phyloP scores from a whole-genome alignment of 2,113 vertebrate species.

The Crocuta crocuta region DNA sequence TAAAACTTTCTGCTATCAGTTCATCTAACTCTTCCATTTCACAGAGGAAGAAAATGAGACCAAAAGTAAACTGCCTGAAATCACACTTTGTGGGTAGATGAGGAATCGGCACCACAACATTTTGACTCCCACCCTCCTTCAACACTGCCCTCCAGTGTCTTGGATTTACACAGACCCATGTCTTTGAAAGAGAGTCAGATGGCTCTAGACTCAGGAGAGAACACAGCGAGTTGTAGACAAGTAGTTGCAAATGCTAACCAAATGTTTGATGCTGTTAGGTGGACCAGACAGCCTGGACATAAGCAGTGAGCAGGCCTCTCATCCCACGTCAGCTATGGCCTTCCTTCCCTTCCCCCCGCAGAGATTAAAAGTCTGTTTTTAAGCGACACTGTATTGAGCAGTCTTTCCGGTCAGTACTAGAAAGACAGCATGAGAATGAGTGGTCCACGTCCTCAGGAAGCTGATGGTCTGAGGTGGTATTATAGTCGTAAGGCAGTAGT shows the following conservation, averaged over 20 bases:
- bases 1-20: background rate
- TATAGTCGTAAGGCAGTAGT: background rate
- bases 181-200: accelerated
- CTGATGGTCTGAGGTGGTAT: background rate
- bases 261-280: background rate
- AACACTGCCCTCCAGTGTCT: background rate
- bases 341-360: background rate
- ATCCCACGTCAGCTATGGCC: accelerated
- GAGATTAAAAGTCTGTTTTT: background rate
- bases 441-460: background rate
- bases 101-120: background rate
- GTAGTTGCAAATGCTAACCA: background rate
- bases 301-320: background rate
- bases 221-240: background rate
- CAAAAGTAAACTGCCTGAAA: background rate
- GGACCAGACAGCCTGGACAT: background rate
- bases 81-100: background rate
- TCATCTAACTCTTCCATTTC: background rate
- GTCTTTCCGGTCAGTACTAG: background rate
- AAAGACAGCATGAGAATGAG: background rate
- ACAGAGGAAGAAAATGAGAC: background rate
- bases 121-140: accelerated
- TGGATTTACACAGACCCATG: accelerated
- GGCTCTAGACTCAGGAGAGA: background rate
- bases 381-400: background rate